phyloP scores from a whole-genome alignment of 2,888 invertebrate species.

The Caenorhabditis sp. region DNA sequence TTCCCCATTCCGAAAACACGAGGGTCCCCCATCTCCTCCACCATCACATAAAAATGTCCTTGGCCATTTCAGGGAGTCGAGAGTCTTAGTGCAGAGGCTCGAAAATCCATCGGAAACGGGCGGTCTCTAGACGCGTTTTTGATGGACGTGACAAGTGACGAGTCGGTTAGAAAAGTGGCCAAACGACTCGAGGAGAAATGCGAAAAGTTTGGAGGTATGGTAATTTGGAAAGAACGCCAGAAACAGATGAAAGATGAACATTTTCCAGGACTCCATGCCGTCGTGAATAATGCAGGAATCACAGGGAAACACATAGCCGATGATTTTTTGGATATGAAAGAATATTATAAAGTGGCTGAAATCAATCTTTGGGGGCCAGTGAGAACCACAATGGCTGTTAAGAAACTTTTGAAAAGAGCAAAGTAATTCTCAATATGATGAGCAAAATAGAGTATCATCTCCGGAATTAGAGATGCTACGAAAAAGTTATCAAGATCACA shows the following conservation, averaged over 20 bases:
- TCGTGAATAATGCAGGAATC: conserved; percentile 83
- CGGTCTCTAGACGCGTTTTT: conserved; percentile 73
- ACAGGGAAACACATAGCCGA: conserved; percentile 78
- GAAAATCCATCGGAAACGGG: conserved; percentile 36
- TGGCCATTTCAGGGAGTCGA: conserved; percentile 64
- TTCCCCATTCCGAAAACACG: background rate
- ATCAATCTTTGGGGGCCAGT: conserved; percentile 84
- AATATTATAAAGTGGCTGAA: conserved; percentile 80
- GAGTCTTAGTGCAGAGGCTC: conserved; percentile 51
- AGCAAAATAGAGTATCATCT: no score
- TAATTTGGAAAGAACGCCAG: background rate
- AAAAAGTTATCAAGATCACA: no score
- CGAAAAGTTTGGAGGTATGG: conserved; percentile 67
- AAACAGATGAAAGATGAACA: background rate
- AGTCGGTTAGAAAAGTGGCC: conserved; percentile 73
- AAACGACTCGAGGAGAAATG: conserved; percentile 70
- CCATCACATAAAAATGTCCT: conserved; percentile 34
- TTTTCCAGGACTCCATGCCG: conserved; percentile 76
- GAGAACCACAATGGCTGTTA: conserved; percentile 78
- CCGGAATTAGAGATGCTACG: no score
- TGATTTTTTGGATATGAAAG: conserved; percentile 83
- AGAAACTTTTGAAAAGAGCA: conserved; percentile 76
- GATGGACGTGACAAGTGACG: conserved; percentile 78
- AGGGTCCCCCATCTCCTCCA: conserved; percentile 18
- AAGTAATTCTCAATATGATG: conserved; percentile 63